Evolutionary conservation across 2,888 invertebrate genomes (phyloP).

Genomic region (Brachyopa scutellaris): DNA sequence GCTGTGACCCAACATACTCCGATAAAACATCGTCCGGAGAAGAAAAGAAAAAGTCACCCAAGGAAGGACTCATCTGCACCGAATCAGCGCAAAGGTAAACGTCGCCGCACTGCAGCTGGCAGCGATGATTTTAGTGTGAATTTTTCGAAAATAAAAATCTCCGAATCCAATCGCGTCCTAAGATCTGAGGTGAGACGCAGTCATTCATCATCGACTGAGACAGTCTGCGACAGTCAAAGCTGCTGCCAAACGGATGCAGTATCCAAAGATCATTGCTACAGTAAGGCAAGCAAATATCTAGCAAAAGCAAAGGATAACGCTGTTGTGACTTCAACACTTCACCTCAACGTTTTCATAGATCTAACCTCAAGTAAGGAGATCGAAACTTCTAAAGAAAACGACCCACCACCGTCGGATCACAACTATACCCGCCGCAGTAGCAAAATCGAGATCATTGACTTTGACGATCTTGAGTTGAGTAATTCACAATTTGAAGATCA

Average conservation of each 20-base stretch:
- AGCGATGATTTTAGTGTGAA: constrained; percentile 4
- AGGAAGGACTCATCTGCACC: not conserved
- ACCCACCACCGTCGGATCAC: not conserved
- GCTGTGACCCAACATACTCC: too few relatives aligned
- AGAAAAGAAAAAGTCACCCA: not conserved
- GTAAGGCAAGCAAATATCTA: constrained; percentile 2
- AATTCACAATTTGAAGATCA: not conserved
- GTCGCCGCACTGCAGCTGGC: not conserved
- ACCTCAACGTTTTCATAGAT: not conserved
- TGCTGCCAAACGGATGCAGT: not conserved
- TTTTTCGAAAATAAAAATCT: constrained; percentile 13
- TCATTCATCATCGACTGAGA: not conserved
- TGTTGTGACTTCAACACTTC: not conserved
- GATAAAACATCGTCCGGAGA: too few relatives aligned
- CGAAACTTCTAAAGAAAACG: not conserved
- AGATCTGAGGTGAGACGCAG: not conserved
- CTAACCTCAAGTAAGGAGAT: constrained; percentile 2
- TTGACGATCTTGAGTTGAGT: constrained; percentile 28
- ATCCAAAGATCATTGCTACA: constrained; percentile 27
- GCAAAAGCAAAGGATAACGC: not conserved
- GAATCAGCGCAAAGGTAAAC: not conserved
- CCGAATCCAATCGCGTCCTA: constrained; percentile 23
- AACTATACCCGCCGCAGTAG: not conserved
- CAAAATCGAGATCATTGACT: constrained; percentile 20
- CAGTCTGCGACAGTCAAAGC: not conserved